Evolutionary conservation across 1,140 invertebrate species (phyloP).

Genomic region (Physella acuta): DNA sequence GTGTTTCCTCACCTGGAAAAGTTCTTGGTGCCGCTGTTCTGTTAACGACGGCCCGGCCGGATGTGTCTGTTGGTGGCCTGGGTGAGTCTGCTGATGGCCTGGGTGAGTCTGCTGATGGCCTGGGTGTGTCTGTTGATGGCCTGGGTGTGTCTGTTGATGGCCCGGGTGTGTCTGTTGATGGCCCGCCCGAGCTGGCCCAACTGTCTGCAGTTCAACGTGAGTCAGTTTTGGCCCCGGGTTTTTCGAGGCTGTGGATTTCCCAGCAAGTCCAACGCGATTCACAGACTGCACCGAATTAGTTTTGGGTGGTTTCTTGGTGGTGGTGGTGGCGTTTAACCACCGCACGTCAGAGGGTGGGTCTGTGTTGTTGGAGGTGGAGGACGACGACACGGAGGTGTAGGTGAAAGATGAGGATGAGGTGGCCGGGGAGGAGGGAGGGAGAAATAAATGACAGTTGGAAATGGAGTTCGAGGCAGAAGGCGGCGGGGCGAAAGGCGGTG

Average conservation of each 20-base stretch:
- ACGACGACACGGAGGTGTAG: not conserved
- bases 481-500: not conserved
- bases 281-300: not conserved
- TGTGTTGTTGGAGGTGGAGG: not conserved
- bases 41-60: not conserved
- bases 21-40: not conserved
- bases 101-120: too few species aligned
- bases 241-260: not conserved
- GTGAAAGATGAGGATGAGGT: not conserved
- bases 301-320: not conserved
- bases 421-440: not conserved
- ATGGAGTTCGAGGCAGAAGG: not conserved
- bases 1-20: not conserved
- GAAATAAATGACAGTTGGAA: not conserved
- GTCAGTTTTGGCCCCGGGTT: not conserved
- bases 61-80: not conserved
- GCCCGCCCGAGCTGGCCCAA: not conserved
- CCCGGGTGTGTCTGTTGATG: not conserved
- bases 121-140: too few species aligned
- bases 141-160: not conserved
- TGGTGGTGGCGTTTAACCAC: not conserved
- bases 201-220: not conserved
- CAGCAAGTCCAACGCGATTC: not conserved
- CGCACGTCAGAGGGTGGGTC: not conserved
- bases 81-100: not conserved